These are phyloP conservation scores for Plodia interpunctella DNA, from an alignment of 1,140 invertebrate species.

Conservation along the genomic window DNA sequence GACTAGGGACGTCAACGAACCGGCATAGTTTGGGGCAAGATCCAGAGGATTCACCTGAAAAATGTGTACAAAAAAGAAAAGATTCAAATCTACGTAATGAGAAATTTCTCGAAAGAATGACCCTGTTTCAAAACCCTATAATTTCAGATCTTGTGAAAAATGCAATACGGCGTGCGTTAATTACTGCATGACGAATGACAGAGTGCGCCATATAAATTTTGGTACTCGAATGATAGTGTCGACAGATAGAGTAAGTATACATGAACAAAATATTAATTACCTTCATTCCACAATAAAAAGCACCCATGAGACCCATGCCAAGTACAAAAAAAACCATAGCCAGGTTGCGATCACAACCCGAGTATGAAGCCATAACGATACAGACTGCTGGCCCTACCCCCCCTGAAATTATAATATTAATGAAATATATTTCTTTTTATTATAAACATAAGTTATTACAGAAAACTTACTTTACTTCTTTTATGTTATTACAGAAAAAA, in stretches of 20 bases:
- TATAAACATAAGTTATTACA: too few relatives aligned
- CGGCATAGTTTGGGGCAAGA: constrained; percentile 89
- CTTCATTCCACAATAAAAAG: constrained; percentile 82
- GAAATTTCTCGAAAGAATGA: too few relatives aligned
- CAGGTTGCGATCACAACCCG: constrained; percentile 78
- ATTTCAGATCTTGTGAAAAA: too few relatives aligned
- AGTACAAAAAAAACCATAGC: constrained; percentile 80
- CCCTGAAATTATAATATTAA: constrained; percentile 35
- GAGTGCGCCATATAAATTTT: too few relatives aligned
- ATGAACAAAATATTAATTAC: constrained; percentile 49
- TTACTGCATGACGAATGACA: too few relatives aligned
- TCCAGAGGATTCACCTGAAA: constrained; percentile 87
- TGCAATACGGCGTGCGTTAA: too few relatives aligned
- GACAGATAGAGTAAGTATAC: too few relatives aligned
- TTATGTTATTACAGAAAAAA: too few relatives aligned
- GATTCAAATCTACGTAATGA: too few relatives aligned
- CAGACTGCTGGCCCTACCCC: constrained; percentile 66
- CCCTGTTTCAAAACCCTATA: background rate
- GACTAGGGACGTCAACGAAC: constrained; percentile 89
- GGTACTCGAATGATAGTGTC: too few relatives aligned
- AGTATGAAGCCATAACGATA: constrained; percentile 65
- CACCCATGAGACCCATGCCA: constrained; percentile 83
- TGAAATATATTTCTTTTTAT: too few relatives aligned
- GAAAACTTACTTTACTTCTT: too few relatives aligned
- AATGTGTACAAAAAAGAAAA: background rate